Evolutionary conservation across 2,888 invertebrate genomes (phyloP).

Genomic region (Synergus gifuensis): DNA sequence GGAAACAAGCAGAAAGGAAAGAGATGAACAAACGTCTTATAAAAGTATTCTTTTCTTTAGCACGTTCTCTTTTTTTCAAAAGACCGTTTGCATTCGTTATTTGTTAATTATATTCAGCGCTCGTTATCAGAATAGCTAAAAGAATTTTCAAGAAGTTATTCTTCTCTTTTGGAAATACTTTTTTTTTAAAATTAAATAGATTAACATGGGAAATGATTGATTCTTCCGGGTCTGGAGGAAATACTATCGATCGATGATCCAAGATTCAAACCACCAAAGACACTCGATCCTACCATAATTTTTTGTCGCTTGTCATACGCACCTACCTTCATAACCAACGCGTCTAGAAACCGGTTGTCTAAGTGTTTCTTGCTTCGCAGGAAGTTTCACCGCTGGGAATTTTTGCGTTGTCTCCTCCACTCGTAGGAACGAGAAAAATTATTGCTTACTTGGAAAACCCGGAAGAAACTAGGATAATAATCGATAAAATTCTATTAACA

Average conservation of each 20-base stretch:
- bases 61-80: slow-evolving; percentile 10
- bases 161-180: not conserved
- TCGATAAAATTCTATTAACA: not conserved
- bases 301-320: slow-evolving; percentile 47
- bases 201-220: not conserved
- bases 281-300: slow-evolving; percentile 33
- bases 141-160: not conserved
- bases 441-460: slow-evolving; percentile 11
- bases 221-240: slow-evolving; percentile 36
- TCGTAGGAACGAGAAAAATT: not conserved
- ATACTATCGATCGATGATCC: slow-evolving; percentile 40
- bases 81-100: slow-evolving; percentile 25
- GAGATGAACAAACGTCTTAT: slow-evolving; percentile 28
- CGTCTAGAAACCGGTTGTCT: slow-evolving; percentile 62
- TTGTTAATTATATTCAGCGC: slow-evolving; percentile 28
- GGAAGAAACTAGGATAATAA: not conserved
- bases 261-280: slow-evolving; percentile 38
- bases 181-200: not conserved
- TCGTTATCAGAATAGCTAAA: slow-evolving; percentile 18
- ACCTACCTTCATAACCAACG: slow-evolving; percentile 43
- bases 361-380: slow-evolving; percentile 55
- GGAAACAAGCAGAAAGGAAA: slow-evolving; percentile 8
- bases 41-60: slow-evolving; percentile 22
- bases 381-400: slow-evolving; percentile 59
- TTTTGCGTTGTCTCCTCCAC: slow-evolving; percentile 53